Evolutionary conservation across 2,888 invertebrate genomes (phyloP).

Genomic region (Xestia xanthographa): DNA sequence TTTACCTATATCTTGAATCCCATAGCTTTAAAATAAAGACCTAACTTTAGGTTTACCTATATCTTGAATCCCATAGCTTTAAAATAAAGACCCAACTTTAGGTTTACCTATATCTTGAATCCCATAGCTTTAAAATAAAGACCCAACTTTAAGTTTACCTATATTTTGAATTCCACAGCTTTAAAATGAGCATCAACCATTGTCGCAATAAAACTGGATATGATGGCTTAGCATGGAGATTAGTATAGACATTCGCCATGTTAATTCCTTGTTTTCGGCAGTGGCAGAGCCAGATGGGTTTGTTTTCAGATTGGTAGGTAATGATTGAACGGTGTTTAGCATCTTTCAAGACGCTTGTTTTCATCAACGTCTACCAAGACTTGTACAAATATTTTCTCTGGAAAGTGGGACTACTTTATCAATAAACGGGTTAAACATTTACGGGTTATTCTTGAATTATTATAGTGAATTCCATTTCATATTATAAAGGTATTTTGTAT

Average conservation of each 20-base stretch:
- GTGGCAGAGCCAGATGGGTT: not conserved
- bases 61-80: too few species aligned
- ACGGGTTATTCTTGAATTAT: conserved; percentile 44
- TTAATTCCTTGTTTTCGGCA: not conserved
- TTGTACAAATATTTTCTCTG: conserved; percentile 37
- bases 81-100: too few species aligned
- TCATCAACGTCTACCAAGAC: conserved; percentile 27
- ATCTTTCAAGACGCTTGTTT: conserved; percentile 29
- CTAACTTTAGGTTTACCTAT: too few species aligned
- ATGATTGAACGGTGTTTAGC: conserved; percentile 27
- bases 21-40: too few species aligned
- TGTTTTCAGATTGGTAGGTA: conserved; percentile 6
- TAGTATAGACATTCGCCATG: not conserved
- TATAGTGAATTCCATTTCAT: conserved; percentile 33
- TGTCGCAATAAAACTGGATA: not conserved
- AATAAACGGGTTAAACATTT: conserved; percentile 43
- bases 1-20: too few species aligned
- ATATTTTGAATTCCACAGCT: not conserved
- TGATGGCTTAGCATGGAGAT: not conserved
- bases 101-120: too few species aligned
- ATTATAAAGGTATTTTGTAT: conserved; percentile 20
- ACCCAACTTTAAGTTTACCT: too few species aligned
- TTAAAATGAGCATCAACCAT: not conserved
- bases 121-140: too few species aligned
- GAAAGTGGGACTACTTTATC: conserved; percentile 41